Percentiles rank a stretch among this genome's conserved stretches.
phyloP scores from a whole-genome alignment of 2,797 vertebrate species.

The Emydoidea blandingii region DNA sequence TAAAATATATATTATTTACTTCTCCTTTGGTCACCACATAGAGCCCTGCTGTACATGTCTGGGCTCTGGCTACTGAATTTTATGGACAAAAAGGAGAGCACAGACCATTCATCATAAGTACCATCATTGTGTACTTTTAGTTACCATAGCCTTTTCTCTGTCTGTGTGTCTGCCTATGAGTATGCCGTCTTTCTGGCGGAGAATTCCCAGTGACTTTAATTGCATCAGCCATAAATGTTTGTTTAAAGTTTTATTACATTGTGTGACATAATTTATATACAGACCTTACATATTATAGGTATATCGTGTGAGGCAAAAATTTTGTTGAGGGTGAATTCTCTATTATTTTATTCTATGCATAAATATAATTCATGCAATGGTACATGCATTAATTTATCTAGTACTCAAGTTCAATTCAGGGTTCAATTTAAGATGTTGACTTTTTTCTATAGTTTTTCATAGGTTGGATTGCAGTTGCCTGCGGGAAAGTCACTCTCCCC shows the following conservation, averaged over 20 bases:
- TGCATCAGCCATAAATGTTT: neutral
- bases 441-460: neutral
- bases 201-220: neutral
- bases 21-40: neutral
- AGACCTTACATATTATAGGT: neutral
- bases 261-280: neutral
- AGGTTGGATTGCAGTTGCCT: neutral
- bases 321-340: neutral
- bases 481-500: neutral
- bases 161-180: neutral
- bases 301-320: neutral
- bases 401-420: conserved; percentile 9
- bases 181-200: neutral
- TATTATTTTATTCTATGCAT: conserved; percentile 16
- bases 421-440: conserved; percentile 40
- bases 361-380: conserved; percentile 26
- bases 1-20: neutral
- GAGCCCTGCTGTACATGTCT: neutral
- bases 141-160: neutral
- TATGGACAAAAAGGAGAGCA: neutral
- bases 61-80: neutral
- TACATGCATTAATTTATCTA: conserved; percentile 18
- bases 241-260: neutral
- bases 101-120: neutral
- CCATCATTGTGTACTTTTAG: neutral